Evolutionary conservation across 2,113 vertebrate species (phyloP).

Genomic region (Ranitomeya variabilis): DNA sequence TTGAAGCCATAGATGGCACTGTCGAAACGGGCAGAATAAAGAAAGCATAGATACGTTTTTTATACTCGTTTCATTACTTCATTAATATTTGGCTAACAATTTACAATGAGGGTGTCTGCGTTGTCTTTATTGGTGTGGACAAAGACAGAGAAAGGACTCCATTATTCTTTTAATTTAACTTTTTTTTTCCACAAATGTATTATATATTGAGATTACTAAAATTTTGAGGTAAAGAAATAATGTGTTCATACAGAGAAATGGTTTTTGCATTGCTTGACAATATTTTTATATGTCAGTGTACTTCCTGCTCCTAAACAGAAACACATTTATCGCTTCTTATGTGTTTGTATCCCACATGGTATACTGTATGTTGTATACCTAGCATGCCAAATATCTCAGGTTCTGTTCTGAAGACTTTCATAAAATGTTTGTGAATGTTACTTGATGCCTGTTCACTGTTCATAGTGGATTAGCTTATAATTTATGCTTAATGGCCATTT

Average conservation of each 20-base stretch:
- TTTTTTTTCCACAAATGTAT: no score
- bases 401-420: background rate
- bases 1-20: no score
- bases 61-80: no score
- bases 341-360: background rate
- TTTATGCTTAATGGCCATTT: slow-evolving; percentile 10
- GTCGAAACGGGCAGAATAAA: no score
- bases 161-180: no score
- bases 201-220: no score
- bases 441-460: background rate
- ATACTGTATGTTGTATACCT: background rate
- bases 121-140: no score
- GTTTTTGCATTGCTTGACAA: background rate
- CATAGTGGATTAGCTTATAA: slow-evolving; percentile 12
- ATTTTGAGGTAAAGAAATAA: background rate
- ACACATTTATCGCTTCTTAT: background rate
- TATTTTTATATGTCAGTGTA: background rate
- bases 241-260: background rate
- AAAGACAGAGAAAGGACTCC: no score
- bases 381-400: background rate
- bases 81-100: no score
- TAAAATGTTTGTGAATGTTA: slow-evolving; percentile 8
- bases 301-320: background rate
- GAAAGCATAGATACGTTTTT: no score
- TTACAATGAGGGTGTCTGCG: no score